These are phyloP conservation scores for Thalassarche chlororhynchos DNA, from an alignment of 2,113 vertebrate genomes.

Conservation along the genomic window DNA sequence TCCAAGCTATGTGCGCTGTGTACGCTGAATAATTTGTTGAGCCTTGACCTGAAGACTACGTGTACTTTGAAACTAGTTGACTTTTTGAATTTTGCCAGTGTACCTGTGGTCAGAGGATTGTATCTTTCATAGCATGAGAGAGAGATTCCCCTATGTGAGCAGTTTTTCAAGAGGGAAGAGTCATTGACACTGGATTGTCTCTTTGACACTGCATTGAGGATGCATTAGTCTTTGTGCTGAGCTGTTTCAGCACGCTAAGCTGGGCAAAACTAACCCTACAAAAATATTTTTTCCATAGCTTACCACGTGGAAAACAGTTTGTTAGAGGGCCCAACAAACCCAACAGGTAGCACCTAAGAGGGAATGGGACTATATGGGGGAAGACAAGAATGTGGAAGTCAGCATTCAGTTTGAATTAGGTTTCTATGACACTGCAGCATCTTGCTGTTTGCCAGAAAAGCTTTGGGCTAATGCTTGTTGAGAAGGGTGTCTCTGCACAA, in stretches of 20 bases:
- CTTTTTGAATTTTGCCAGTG: background rate
- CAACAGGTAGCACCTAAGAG: background rate
- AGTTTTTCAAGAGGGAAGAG: background rate
- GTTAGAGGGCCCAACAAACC: background rate
- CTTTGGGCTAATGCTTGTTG: background rate
- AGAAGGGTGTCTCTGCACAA: background rate
- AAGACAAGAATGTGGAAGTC: background rate
- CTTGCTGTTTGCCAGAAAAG: background rate
- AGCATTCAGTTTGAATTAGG: background rate
- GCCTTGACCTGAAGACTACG: background rate
- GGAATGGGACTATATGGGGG: background rate
- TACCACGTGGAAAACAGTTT: background rate
- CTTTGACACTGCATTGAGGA: background rate
- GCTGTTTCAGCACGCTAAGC: background rate
- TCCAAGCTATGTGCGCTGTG: background rate
- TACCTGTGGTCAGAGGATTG: background rate
- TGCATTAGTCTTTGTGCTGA: background rate
- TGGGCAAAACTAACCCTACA: background rate
- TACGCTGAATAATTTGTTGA: background rate
- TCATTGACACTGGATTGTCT: background rate
- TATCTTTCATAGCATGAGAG: background rate
- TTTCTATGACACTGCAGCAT: background rate
- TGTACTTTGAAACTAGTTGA: background rate
- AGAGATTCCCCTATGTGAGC: background rate
- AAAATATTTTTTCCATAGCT: background rate